Percentiles rank a stretch among this genome's conserved stretches.
phyloP scores from a whole-genome alignment of 2,113 vertebrate genomes.

The Salvator merianae region DNA sequence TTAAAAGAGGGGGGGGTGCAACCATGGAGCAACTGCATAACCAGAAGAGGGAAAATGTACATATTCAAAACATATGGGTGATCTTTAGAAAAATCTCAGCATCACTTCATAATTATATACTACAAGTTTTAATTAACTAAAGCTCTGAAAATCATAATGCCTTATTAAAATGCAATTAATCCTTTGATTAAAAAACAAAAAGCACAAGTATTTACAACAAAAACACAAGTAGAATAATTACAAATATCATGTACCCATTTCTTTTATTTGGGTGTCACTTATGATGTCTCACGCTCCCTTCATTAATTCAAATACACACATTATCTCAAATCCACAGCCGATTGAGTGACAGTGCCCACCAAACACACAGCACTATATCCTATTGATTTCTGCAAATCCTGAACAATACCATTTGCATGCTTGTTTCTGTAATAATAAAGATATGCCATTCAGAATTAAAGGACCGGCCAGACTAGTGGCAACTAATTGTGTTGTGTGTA shows the following conservation, averaged over 20 bases:
- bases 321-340: slow-evolving; percentile 99
- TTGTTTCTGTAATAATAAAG: slow-evolving; percentile 99
- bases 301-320: slow-evolving; percentile 99
- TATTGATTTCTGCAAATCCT: slow-evolving; percentile 99
- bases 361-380: slow-evolving; percentile 99
- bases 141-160: slow-evolving; percentile 93
- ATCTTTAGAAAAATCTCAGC: slow-evolving; percentile 86
- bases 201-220: slow-evolving; percentile 99
- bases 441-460: slow-evolving; percentile 99
- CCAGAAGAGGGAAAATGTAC: slow-evolving; percentile 78
- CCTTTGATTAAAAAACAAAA: slow-evolving; percentile 99
- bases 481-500: slow-evolving; percentile 99
- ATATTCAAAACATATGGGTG: slow-evolving; percentile 82
- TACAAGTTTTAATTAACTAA: slow-evolving; percentile 90
- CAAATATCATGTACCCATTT: slow-evolving; percentile 99
- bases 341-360: slow-evolving; percentile 98
- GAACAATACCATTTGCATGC: slow-evolving; percentile 99
- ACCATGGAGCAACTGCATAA: slow-evolving; percentile 66
- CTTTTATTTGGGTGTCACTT: slow-evolving; percentile 99
- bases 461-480: slow-evolving; percentile 98
- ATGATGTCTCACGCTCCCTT: slow-evolving; percentile 97
- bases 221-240: slow-evolving; percentile 99
- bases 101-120: slow-evolving; percentile 88
- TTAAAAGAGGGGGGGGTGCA: slow-evolving; percentile 1
- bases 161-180: slow-evolving; percentile 99